Percentiles rank a stretch among this genome's conserved stretches.
Conservation (phyloP, 2,888 invertebrate genomes). For the Zonitis immaculata region DNA sequence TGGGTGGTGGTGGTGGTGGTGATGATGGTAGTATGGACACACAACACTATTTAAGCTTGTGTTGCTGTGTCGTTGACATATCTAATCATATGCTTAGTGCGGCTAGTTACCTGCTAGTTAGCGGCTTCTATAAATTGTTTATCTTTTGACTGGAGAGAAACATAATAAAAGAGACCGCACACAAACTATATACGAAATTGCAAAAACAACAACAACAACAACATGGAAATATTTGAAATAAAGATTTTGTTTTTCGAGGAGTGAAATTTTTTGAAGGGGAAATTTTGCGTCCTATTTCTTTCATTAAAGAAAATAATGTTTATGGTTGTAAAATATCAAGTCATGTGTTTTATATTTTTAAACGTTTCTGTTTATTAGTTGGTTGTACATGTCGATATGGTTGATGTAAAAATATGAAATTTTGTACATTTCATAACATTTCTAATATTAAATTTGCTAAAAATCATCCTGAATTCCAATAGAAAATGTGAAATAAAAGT, state of each 20-base stretch:
- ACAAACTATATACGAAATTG: neutral
- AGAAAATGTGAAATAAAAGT: no score
- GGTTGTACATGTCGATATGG: conserved; percentile 6
- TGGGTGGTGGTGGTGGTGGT: no score
- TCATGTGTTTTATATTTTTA: conserved; percentile 13
- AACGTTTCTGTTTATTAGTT: conserved; percentile 13
- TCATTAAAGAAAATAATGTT: neutral
- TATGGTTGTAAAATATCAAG: neutral
- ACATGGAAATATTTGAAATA: neutral
- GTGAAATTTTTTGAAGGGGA: neutral
- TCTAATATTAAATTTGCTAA: neutral
- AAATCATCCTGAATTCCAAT: neutral
- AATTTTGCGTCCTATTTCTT: neutral
- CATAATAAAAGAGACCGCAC: conserved; percentile 12
- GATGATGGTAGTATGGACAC: no score
- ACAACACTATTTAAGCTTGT: neutral
- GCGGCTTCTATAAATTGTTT: conserved; percentile 20
- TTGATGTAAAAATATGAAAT: conserved; percentile 17
- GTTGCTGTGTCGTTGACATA: conserved; percentile 19
- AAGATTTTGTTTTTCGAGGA: neutral
- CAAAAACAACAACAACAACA: neutral
- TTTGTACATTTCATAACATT: conserved; percentile 8
- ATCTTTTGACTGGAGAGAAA: neutral
- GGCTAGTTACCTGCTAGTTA: conserved; percentile 28
- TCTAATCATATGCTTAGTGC: conserved; percentile 24